These are phyloP conservation scores for Silurus glanis DNA, from an alignment of 2,113 vertebrate genomes.

Conservation along the genomic window DNA sequence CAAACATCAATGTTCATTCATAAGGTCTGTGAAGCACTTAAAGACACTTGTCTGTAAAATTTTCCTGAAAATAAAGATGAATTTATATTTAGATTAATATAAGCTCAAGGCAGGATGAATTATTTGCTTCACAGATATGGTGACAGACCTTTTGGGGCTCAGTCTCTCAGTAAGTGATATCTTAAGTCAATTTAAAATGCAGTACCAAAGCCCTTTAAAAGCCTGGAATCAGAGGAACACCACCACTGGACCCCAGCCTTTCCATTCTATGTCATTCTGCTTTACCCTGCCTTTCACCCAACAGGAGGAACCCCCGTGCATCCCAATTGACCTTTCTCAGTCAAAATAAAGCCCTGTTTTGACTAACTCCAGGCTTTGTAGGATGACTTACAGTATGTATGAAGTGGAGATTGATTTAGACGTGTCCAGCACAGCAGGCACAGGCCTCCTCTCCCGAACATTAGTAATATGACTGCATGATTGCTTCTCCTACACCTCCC, in stretches of 20 bases:
- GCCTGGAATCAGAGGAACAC: constrained; percentile 65
- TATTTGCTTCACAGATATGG: constrained; percentile 74
- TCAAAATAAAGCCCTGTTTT: constrained; percentile 65
- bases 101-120: constrained; percentile 52
- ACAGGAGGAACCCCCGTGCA: constrained; percentile 72
- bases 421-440: constrained; percentile 72
- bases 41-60: constrained; percentile 52
- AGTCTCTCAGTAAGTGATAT: constrained; percentile 52
- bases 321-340: constrained; percentile 64
- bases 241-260: constrained; percentile 63
- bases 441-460: constrained; percentile 71
- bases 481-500: constrained; percentile 65
- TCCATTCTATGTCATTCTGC: constrained; percentile 68
- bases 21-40: constrained; percentile 72
- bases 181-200: constrained; percentile 50
- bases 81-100: neutral
- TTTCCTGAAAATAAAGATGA: neutral
- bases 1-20: constrained; percentile 65
- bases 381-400: constrained; percentile 65
- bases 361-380: constrained; percentile 71
- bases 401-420: constrained; percentile 71
- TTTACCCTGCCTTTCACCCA: constrained; percentile 73
- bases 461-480: constrained; percentile 71
- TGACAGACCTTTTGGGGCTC: constrained; percentile 68
- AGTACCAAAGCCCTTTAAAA: constrained; percentile 68